Base-by-base conservation (phyloP, 2,797 vertebrate species). In the Arctocebus calabarensis region DNA sequence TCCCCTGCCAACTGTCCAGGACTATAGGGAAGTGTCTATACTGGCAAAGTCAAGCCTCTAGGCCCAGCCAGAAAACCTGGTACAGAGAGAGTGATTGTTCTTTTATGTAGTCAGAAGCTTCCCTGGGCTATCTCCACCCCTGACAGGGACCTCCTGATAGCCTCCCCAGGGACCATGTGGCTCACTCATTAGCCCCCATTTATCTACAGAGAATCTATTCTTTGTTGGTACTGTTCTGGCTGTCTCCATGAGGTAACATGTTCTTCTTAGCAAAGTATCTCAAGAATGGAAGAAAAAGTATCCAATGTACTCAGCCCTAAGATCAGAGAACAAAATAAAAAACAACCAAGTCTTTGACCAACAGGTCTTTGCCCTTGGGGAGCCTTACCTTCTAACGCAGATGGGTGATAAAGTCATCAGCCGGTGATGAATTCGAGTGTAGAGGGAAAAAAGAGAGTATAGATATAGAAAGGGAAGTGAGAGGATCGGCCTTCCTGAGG, bases 11-110 rank as follows among this genome's bases (percentile, higher is more conserved):
- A 25, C 48, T 62, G 14, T 64, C 61, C 5, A 70, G 19, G 12
- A 66, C 11, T 32, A 27, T 77, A 25, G 10, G n/a, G n/a, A 17
- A 37, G 34, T 8, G 48, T 57, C 32, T 17, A 20, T 14, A 22
- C 6, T 20, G 37, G 75, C 20, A 61, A 45, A 70, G 16, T 11
- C 75, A 32, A 92, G 66, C 5, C 64, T 74, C 43, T 9, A 17
- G 2, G 11, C 19, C 3, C 0, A 0, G 48, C 34, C 34, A 82
- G 55, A 29, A 86, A 37, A 64, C 19, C n/a, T 59, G 34, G 34
- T n/a, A 0, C 0, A 0, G 1, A 3, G 29, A 66, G 5, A 52
- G 2, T 45, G 5, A 74, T 88, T 1, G 23, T 45, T 62, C 82
- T 57, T 25, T 3, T 8, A 40, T 7, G 10, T 52, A n/a, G 9